These are phyloP conservation scores for Macquaria australasica DNA, from an alignment of 2,113 vertebrate genomes.

Conservation along the genomic window DNA sequence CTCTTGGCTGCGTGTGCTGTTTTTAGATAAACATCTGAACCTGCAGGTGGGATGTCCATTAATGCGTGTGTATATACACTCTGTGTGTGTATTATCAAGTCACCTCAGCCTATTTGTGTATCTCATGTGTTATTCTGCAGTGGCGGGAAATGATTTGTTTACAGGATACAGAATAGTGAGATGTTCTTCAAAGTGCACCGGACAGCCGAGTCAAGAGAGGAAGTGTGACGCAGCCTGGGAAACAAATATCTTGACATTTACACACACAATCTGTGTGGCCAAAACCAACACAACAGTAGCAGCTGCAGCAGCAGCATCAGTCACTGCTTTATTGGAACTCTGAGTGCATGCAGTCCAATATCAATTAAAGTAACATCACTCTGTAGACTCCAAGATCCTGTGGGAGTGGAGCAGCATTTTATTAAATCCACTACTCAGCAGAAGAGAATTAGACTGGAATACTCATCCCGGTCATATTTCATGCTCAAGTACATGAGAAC, in stretches of 20 bases:
- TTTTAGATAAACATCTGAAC: slow-evolving; percentile 75
- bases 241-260: slow-evolving; percentile 46
- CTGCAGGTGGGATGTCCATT: slow-evolving; percentile 71
- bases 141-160: slow-evolving; percentile 67
- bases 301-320: slow-evolving; percentile 4
- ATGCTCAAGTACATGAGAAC: neutral
- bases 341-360: slow-evolving; percentile 16
- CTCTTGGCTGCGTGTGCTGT: slow-evolving; percentile 48
- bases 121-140: slow-evolving; percentile 20
- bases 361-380: slow-evolving; percentile 31
- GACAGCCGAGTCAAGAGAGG: slow-evolving; percentile 37
- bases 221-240: slow-evolving; percentile 46
- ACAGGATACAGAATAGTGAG: slow-evolving; percentile 61
- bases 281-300: slow-evolving; percentile 33
- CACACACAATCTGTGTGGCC: slow-evolving; percentile 31
- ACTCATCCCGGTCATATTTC: neutral
- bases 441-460: slow-evolving; percentile 17
- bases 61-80: slow-evolving; percentile 14
- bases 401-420: slow-evolving; percentile 14
- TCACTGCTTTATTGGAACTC: slow-evolving; percentile 22
- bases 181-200: slow-evolving; percentile 47
- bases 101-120: slow-evolving; percentile 33
- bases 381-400: slow-evolving; percentile 11
- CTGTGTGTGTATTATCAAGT: slow-evolving; percentile 30
- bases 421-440: slow-evolving; percentile 47